These are phyloP conservation scores for Chrysaora quinquecirrha DNA, from an alignment of 30 jellyfish, hydroid and myxozoan species.

Conservation along the genomic window DNA sequence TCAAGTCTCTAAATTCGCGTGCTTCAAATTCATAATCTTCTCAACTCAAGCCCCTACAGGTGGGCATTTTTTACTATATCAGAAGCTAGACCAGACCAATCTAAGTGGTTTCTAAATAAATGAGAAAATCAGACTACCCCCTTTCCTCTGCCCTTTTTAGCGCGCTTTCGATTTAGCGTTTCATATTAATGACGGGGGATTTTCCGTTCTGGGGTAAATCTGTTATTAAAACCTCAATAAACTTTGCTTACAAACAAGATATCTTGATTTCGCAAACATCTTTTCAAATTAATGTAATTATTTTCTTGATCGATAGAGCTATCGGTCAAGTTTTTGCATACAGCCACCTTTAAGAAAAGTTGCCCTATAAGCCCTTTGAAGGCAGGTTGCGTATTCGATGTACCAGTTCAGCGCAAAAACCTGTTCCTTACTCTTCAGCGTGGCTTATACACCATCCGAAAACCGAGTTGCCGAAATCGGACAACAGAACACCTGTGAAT, in stretches of 20 bases:
- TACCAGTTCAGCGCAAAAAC: slow-evolving; percentile 53
- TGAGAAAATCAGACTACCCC: too few species aligned
- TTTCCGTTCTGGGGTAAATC: too few species aligned
- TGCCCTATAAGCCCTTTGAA: slow-evolving; percentile 38
- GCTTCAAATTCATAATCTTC: too few species aligned
- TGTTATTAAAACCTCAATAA: too few species aligned
- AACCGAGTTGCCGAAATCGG: slow-evolving; percentile 14
- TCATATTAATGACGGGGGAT: too few species aligned
- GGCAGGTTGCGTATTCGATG: slow-evolving; percentile 51
- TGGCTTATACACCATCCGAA: slow-evolving; percentile 31
- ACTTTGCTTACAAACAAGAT: not conserved
- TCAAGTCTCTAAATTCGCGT: too few species aligned
- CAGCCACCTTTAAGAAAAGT: slow-evolving; percentile 52
- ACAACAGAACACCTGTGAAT: slow-evolving; percentile 64
- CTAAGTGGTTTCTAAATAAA: too few species aligned
- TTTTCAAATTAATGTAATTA: slow-evolving; percentile 36
- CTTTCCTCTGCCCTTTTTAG: too few species aligned
- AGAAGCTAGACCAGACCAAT: too few species aligned
- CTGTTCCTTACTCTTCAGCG: slow-evolving; percentile 57
- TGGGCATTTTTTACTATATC: too few species aligned
- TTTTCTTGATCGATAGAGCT: slow-evolving; percentile 59
- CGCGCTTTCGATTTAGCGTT: too few species aligned
- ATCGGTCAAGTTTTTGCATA: slow-evolving; percentile 67
- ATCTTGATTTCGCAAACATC: slow-evolving; percentile 42
- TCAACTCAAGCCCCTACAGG: too few species aligned